Evolutionary conservation across 2,113 vertebrate genomes (phyloP), one percentile per base, ranked within the genome.

Genomic region (Perccottus glenii): DNA sequence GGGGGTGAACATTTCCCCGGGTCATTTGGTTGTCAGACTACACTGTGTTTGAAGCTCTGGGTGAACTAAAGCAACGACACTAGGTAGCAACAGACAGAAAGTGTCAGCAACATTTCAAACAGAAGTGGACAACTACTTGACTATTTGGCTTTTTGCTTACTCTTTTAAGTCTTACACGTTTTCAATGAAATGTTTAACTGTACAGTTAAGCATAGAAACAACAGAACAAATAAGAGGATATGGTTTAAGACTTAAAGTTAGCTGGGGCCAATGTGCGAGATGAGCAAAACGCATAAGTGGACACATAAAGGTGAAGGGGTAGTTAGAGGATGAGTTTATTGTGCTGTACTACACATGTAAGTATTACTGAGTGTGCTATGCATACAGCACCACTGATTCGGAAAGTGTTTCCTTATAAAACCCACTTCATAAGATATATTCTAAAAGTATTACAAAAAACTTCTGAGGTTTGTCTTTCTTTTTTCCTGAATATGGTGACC

Each of bases 361-460:
- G 84, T 85, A 74, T 86, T 83, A 89, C 82, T 75, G 83, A 87
- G 84, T 85, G 89, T 87, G 84, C 88, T 88, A 77, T 87, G 77
- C 73, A 82, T 84, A 90, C 86, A 91, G 89, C 88, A 91, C 85
- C 85, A 77, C 88, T 89, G 87, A 89, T 89, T 88, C 78, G 62
- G 75, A 89, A 91, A 87, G 85, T 88, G 76, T 87, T 90, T 84
- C 87, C 83, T 86, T 87, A 90, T 84, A 91, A 90, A 90, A 88
- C 78, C 87, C 87, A 89, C 88, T 90, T 90, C 86, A 87, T 89
- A 85, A 84, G 78, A 87, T 90, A 88, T 88, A 85, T 85, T 89
- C 78, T 84, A 88, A 91, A 88, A 89, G 87, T 89, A 89, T 81
- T 90, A 90, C 83, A 91, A 90, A 89, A 90, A 91, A 91, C 87